These are phyloP conservation scores for Frankliniella fusca DNA, from an alignment of 2,888 invertebrate genomes.

Conservation along the genomic window DNA sequence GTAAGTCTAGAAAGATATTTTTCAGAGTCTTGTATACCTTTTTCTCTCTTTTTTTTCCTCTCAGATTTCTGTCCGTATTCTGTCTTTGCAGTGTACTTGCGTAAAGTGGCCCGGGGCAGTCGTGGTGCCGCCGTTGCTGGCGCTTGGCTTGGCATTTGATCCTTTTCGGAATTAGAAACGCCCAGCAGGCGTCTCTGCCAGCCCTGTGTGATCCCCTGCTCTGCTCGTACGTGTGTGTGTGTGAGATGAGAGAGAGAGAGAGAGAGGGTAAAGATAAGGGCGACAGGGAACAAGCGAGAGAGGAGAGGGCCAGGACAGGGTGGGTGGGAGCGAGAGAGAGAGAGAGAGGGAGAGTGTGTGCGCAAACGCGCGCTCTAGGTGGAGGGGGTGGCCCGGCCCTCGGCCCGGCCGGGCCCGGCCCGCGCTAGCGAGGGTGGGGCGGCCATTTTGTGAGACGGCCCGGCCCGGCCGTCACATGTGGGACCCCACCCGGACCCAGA, in stretches of 20 bases:
- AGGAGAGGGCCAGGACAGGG: not conserved
- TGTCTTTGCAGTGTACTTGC: too few relatives aligned
- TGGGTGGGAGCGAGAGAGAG: not conserved
- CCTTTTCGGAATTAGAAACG: conserved; percentile 13
- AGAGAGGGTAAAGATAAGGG: not conserved
- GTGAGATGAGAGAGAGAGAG: not conserved
- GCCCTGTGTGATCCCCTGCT: not conserved
- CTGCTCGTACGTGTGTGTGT: not conserved
- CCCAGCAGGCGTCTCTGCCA: not conserved
- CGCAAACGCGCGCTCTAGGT: not conserved
- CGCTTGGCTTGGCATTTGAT: conserved; percentile 21
- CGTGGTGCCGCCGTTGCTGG: not conserved
- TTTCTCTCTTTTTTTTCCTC: too few relatives aligned
- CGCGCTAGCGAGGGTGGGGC: not conserved
- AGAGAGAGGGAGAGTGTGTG: not conserved
- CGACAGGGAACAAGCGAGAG: not conserved
- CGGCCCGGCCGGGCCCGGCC: not conserved
- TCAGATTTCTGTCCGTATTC: too few relatives aligned
- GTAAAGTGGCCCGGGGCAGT: not conserved
- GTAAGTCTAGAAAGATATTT: too few relatives aligned
- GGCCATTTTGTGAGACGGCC: conserved; percentile 17
- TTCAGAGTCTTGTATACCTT: too few relatives aligned
- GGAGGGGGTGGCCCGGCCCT: conserved; percentile 4
- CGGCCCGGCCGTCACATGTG: conserved; percentile 8
- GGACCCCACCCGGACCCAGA: not conserved